A percentile compares a stretch with the other conserved stretches of the same genome.
Evolutionary conservation across 2,888 invertebrate species (phyloP).

Genomic region (Seladonia tumulorum): DNA sequence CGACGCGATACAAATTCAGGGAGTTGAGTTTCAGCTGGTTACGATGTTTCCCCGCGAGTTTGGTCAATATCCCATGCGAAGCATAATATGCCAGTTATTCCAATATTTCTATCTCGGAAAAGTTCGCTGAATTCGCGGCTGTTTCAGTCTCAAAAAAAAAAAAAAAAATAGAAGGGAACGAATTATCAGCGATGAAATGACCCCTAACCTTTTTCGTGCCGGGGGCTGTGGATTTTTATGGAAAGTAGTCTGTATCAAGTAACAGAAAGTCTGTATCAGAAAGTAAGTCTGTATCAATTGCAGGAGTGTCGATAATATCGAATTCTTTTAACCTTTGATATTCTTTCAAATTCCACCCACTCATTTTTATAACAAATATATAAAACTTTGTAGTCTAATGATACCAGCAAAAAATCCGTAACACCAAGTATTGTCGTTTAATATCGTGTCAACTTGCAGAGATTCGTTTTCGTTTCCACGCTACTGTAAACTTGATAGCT

Average conservation of each 20-base stretch:
- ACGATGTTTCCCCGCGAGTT: slow-evolving; percentile 60
- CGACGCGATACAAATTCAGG: slow-evolving; percentile 14
- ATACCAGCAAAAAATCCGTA: background rate
- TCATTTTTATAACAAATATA: too few relatives aligned
- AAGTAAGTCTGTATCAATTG: too few relatives aligned
- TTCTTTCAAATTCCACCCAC: too few relatives aligned
- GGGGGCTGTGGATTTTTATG: too few relatives aligned
- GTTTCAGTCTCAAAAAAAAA: background rate
- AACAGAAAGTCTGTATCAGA: too few relatives aligned
- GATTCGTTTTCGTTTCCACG: background rate
- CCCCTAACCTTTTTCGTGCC: background rate
- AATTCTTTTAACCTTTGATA: too few relatives aligned
- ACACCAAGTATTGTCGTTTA: background rate
- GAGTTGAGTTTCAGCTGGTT: slow-evolving; percentile 28
- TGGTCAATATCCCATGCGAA: slow-evolving; percentile 69
- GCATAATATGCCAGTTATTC: slow-evolving; percentile 43
- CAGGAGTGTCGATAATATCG: too few relatives aligned
- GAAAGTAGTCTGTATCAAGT: too few relatives aligned
- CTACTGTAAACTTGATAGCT: slow-evolving; percentile 14
- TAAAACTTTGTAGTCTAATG: too few relatives aligned
- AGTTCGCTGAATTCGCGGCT: background rate
- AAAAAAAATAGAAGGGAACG: background rate
- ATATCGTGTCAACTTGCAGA: background rate
- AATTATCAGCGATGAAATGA: background rate
- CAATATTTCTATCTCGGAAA: slow-evolving; percentile 43